Evolutionary conservation across 2,797 vertebrate species (phyloP).

Genomic region (Spondyliosoma cantharus): DNA sequence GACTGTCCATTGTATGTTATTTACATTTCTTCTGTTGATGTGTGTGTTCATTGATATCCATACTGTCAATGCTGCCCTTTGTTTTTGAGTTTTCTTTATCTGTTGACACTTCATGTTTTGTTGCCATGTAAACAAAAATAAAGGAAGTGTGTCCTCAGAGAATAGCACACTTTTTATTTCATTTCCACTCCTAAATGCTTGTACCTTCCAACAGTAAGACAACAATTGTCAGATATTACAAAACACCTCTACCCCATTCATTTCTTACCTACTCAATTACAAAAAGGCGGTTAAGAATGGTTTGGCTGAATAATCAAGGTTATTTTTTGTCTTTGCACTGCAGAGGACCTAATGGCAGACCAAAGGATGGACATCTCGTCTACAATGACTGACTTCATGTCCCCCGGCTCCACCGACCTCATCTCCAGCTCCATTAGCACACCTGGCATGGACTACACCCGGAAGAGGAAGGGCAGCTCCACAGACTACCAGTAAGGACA

Average conservation of each 20-base stretch:
- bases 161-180: background rate
- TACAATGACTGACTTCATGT: constrained; percentile 99
- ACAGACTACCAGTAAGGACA: constrained; percentile 94
- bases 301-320: background rate
- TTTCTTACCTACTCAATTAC: background rate
- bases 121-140: background rate
- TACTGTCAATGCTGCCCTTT: background rate
- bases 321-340: constrained; percentile 19
- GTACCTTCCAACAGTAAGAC: background rate
- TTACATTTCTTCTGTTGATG: background rate
- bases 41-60: background rate
- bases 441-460: constrained; percentile 93
- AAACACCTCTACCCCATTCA: background rate
- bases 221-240: no score
- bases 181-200: background rate
- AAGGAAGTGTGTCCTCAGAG: background rate
- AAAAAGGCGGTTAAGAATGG: background rate
- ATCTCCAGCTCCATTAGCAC: constrained; percentile 94
- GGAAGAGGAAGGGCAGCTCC: constrained; percentile 97
- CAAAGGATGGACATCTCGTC: constrained; percentile 99
- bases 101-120: background rate
- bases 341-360: constrained; percentile 98
- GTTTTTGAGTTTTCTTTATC: background rate
- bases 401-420: constrained; percentile 92
- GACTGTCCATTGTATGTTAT: background rate